These are phyloP conservation scores for Lasioglossum oenotherae DNA, from an alignment of 2,888 invertebrate genomes.

Conservation along the genomic window DNA sequence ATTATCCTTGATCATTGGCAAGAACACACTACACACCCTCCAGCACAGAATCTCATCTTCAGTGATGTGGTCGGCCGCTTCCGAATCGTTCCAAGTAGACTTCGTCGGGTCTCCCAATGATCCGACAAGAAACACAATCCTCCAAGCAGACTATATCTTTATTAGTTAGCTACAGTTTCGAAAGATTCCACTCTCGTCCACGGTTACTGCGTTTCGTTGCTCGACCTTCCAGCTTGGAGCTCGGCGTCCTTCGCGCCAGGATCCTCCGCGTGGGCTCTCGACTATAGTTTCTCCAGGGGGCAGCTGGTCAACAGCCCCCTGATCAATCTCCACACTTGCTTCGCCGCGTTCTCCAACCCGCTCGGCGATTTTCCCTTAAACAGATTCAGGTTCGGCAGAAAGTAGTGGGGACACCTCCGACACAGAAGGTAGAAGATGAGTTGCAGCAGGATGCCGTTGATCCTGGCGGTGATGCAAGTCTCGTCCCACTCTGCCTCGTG, in stretches of 20 bases:
- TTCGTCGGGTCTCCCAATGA: too few relatives aligned
- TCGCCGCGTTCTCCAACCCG: slow-evolving; percentile 95
- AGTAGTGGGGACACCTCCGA: slow-evolving; percentile 97
- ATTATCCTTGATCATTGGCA: slow-evolving; percentile 31
- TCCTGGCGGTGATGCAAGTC: slow-evolving; percentile 93
- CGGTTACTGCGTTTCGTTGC: background rate
- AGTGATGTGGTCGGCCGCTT: background rate
- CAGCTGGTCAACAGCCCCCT: slow-evolving; percentile 95
- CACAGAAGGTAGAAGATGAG: slow-evolving; percentile 98
- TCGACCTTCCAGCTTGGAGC: background rate
- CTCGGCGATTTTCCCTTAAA: slow-evolving; percentile 96
- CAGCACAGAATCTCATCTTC: slow-evolving; percentile 4
- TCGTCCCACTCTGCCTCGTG: slow-evolving; percentile 98
- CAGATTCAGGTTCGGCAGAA: slow-evolving; percentile 95
- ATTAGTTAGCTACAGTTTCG: background rate
- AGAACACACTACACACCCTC: slow-evolving; percentile 60
- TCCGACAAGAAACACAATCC: background rate
- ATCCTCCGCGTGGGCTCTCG: slow-evolving; percentile 5
- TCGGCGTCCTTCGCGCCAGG: background rate
- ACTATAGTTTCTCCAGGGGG: slow-evolving; percentile 95
- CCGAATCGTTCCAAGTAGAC: background rate
- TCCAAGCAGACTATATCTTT: slow-evolving; percentile 2
- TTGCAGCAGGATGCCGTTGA: slow-evolving; percentile 97
- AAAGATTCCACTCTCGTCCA: background rate
- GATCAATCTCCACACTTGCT: slow-evolving; percentile 96